phyloP scores from a whole-genome alignment of 2,113 vertebrate genomes.

The Eonycteris spelaea region DNA sequence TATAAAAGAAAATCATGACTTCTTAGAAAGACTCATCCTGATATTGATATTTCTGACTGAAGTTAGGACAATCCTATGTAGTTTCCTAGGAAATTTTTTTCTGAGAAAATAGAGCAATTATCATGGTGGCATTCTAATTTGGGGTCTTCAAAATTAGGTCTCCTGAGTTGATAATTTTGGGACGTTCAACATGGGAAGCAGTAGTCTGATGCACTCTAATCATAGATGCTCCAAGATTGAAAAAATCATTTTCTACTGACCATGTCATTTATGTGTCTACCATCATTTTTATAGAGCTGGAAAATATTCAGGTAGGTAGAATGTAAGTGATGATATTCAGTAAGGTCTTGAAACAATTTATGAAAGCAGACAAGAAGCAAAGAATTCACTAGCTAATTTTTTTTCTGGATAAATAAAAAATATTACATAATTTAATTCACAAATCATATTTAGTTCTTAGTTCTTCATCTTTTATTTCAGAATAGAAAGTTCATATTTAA shows the following conservation, averaged over 20 bases:
- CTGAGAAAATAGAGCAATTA: neutral
- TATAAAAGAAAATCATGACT: neutral
- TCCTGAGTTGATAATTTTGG: neutral
- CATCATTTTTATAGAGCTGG: neutral
- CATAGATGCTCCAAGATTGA: neutral
- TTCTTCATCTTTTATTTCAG: neutral
- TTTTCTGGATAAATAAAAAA: neutral
- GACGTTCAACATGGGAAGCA: neutral
- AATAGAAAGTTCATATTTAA: neutral
- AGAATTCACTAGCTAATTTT: neutral
- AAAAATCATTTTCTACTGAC: neutral
- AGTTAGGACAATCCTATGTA: neutral
- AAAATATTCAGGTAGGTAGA: neutral
- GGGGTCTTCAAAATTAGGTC: neutral
- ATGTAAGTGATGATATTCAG: neutral
- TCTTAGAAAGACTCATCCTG: neutral
- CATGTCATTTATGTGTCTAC: neutral
- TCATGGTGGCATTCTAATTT: neutral
- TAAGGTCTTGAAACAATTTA: neutral
- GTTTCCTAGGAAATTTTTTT: neutral
- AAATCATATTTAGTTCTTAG: neutral
- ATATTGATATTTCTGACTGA: neutral
- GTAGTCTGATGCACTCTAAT: neutral
- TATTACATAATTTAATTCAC: neutral
- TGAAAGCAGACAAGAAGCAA: neutral